Percentiles rank a stretch among this genome's conserved stretches.
Evolutionary conservation across 2,113 vertebrate genomes (phyloP).

Genomic region (Ictidomys tridecemlineatus): DNA sequence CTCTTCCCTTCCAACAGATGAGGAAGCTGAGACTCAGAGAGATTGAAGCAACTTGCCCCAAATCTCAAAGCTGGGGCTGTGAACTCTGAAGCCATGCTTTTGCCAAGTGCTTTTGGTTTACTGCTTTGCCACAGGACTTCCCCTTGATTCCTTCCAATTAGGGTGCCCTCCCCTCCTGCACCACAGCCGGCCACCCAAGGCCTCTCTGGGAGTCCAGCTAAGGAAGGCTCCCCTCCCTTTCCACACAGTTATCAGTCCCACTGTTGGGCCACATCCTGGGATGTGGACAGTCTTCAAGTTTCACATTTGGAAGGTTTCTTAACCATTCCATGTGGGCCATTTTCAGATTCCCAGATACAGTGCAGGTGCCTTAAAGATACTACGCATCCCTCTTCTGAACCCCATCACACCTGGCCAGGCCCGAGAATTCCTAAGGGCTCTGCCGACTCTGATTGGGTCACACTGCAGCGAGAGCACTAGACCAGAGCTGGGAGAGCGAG

Average conservation of each 20-base stretch:
- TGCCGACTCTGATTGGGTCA: neutral
- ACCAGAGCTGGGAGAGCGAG: rapidly evolving
- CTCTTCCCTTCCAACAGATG: neutral
- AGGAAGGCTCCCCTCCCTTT: neutral
- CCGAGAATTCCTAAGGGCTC: neutral
- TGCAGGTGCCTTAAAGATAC: neutral
- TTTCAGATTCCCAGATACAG: neutral
- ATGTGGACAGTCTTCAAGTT: neutral
- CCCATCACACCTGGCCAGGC: neutral
- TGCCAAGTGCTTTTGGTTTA: neutral
- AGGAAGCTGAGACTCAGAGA: neutral
- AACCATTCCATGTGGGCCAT: rapidly evolving
- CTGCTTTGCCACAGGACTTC: rapidly evolving
- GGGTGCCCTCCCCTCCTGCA: rapidly evolving
- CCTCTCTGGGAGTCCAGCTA: neutral
- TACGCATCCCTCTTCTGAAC: neutral
- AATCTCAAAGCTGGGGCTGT: neutral
- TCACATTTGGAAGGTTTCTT: neutral
- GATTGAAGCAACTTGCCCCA: neutral
- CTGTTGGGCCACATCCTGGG: neutral
- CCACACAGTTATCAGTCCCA: neutral
- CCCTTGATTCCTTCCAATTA: rapidly evolving
- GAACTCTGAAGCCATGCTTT: neutral
- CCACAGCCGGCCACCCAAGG: neutral
- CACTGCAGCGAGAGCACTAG: rapidly evolving